Evolutionary conservation across 2,888 invertebrate genomes (phyloP), one percentile per base, ranked within the genome.

Genomic region (Watsonalla cultraria): DNA sequence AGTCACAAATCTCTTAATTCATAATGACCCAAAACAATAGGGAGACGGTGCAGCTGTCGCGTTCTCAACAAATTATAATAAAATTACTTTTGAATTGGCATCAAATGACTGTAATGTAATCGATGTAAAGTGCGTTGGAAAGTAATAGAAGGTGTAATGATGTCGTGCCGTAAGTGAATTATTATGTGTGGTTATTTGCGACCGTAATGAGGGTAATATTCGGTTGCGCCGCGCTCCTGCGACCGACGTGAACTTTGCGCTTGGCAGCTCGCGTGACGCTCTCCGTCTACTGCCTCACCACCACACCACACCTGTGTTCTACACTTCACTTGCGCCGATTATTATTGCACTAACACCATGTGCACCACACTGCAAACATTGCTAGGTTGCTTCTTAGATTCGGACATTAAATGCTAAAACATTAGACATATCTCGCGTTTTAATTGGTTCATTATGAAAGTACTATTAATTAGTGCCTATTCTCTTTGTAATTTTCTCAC

Each of bases 111-210:
- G 65, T 63, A 65, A 65, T 64, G 72, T 73, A 69, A 72, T 72
- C 67, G 65, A 71, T 66, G 72, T 66, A 58, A 58, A 63, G 60
- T 61, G 60, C 62, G 64, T 64, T 50, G 62, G 63, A 69, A 70
- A 72, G 76, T 74, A 78, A 80, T 78, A 77, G 72, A 37, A 69
- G 68, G 69, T 72, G 59, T 79, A 78, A 81, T 82, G 76, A 80
- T 79, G 80, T 81, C 79, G 75, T 78, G 77, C 71, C 67, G 74
- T 75, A 77, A 79, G 71, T 78, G 76, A 78, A 78, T 80, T 76
- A 77, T 70, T 69, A 61, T 63, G 61, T 74, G 79, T 72, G 79
- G 73, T 80, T 70, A 81, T 78, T 82, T 72, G 70, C 66, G 65
- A 56, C 63, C 60, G 66, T 78, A 79, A 80, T 76, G 68, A 69